Percentiles rank a stretch among this genome's conserved stretches.
Conservation (phyloP, 2,113 vertebrate species). For the Chionomys nivalis region DNA sequence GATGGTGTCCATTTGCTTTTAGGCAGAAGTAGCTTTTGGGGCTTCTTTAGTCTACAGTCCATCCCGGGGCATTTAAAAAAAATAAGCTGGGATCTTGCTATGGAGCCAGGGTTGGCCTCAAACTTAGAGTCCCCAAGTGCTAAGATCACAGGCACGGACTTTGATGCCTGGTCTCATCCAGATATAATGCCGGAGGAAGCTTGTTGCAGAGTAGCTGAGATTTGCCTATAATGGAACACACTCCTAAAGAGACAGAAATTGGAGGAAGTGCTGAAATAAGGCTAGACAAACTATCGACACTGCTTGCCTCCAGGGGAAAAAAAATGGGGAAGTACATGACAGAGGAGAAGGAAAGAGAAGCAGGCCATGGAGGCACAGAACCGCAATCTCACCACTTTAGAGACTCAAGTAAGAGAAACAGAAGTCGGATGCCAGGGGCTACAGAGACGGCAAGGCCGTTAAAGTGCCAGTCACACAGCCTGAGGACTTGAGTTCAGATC, state of each 20-base stretch:
- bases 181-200: slow-evolving; percentile 10
- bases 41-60: not conserved
- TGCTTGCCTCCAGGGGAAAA: not conserved
- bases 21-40: not conserved
- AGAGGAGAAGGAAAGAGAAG: not conserved
- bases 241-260: not conserved
- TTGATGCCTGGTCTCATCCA: not conserved
- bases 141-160: not conserved
- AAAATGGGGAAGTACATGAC: not conserved
- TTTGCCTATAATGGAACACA: slow-evolving; percentile 9
- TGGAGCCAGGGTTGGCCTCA: not conserved
- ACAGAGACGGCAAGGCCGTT: not conserved
- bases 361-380: too few relatives aligned
- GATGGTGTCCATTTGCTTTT: not conserved
- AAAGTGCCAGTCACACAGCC: not conserved
- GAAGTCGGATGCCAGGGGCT: not conserved
- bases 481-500: not conserved
- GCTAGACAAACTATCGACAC: not conserved
- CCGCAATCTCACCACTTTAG: not conserved
- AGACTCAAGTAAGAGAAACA: not conserved
- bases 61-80: not conserved
- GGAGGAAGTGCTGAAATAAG: not conserved
- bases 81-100: not conserved
- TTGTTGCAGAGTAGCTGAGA: not conserved
- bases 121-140: not conserved